Percentiles rank a stretch among this genome's conserved stretches.
phyloP scores from a whole-genome alignment of 92 coral and sea anemone species.

The Porites rus region DNA sequence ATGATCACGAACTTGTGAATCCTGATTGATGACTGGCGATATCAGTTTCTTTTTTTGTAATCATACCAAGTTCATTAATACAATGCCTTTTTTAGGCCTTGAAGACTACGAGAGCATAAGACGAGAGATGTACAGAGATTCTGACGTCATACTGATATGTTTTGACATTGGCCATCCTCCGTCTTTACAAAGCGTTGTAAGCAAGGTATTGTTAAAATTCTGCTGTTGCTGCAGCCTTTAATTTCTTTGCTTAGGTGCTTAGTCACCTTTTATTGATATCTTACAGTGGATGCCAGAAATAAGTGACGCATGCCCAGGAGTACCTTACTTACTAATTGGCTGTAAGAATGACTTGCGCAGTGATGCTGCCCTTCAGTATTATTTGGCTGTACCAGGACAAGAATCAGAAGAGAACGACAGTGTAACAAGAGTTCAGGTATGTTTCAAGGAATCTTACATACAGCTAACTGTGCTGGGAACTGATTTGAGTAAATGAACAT shows the following conservation, averaged over 20 bases:
- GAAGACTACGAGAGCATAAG: slow-evolving; percentile 92
- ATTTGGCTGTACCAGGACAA: slow-evolving; percentile 72
- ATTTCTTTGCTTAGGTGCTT: background rate
- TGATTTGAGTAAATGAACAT: no score
- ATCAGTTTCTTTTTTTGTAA: no score
- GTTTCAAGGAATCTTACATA: background rate
- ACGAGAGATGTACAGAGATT: slow-evolving; percentile 87
- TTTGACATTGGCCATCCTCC: slow-evolving; percentile 97
- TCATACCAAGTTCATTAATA: no score
- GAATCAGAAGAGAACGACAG: slow-evolving; percentile 76
- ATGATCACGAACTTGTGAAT: no score
- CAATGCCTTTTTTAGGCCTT: slow-evolving; percentile 63
- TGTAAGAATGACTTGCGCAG: slow-evolving; percentile 96
- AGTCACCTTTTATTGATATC: background rate
- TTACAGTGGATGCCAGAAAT: slow-evolving; percentile 94
- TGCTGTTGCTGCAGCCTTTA: background rate
- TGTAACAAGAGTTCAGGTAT: slow-evolving; percentile 80
- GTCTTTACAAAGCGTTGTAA: slow-evolving; percentile 73
- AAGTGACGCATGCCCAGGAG: slow-evolving; percentile 83
- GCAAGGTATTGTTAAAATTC: slow-evolving; percentile 61
- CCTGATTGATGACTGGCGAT: no score
- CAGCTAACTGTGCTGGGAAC: background rate
- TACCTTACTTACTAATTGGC: slow-evolving; percentile 93
- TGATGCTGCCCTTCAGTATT: slow-evolving; percentile 87
- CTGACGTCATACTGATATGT: slow-evolving; percentile 93